Percentiles rank a stretch among this genome's conserved stretches.
Conservation (phyloP, 2,888 invertebrate genomes). For the Lottia scabra region DNA sequence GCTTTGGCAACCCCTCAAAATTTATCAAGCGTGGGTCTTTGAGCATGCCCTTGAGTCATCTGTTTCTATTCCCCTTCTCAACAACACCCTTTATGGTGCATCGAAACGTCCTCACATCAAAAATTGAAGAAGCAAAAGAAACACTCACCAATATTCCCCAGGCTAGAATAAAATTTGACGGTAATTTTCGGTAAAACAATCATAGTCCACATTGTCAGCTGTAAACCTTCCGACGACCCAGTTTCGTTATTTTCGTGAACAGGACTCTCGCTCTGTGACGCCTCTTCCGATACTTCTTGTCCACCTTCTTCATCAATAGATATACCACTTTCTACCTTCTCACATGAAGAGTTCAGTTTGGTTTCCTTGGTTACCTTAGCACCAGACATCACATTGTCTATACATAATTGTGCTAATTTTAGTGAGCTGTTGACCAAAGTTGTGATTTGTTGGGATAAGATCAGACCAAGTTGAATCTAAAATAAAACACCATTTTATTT, state of each 20-base stretch:
- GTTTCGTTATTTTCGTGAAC: slow-evolving; percentile 16
- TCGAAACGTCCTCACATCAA: too few species aligned
- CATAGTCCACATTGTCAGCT: background rate
- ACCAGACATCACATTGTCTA: background rate
- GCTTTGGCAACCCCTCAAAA: too few species aligned
- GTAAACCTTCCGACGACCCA: background rate
- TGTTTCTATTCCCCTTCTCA: too few species aligned
- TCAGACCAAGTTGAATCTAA: too few species aligned
- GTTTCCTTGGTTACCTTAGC: background rate
- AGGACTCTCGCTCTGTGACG: slow-evolving; percentile 28
- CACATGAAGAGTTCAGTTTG: slow-evolving; percentile 7
- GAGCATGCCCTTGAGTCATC: too few species aligned
- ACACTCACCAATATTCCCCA: too few species aligned
- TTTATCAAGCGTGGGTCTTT: too few species aligned
- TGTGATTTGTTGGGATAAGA: background rate
- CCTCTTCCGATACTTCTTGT: slow-evolving; percentile 33
- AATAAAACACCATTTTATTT: background rate
- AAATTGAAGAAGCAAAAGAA: too few species aligned
- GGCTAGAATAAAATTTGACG: background rate
- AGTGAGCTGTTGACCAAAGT: background rate
- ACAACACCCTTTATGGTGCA: too few species aligned
- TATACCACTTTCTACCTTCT: slow-evolving; percentile 8
- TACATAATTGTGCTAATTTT: background rate
- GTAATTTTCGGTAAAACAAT: background rate
- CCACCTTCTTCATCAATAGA: slow-evolving; percentile 20